Conservation (phyloP, 2,797 vertebrate genomes). For the Notoglanidium macrostoma region DNA sequence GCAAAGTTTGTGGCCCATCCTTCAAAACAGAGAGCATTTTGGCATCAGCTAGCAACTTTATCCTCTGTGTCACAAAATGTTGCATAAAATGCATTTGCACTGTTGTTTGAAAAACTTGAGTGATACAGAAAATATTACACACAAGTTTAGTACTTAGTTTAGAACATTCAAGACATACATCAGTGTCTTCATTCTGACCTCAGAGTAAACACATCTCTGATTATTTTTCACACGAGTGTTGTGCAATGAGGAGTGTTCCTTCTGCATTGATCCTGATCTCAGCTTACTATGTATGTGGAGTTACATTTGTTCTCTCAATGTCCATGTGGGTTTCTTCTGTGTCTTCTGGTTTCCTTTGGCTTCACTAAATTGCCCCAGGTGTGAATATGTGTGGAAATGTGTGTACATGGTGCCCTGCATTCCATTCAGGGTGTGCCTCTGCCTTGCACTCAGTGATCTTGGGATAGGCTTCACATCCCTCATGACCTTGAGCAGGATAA, state of each 20-base stretch:
- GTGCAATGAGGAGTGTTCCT: neutral
- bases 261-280: neutral
- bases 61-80: neutral
- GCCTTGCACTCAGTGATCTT: neutral
- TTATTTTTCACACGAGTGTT: neutral
- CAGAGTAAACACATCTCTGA: neutral
- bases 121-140: neutral
- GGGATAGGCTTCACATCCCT: too few species aligned
- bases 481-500: neutral
- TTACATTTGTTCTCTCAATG: neutral
- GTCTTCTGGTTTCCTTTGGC: too few species aligned
- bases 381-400: neutral
- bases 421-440: neutral
- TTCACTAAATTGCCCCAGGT: neutral
- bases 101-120: neutral
- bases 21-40: slow-evolving; percentile 67
- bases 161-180: neutral
- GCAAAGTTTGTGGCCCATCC: slow-evolving; percentile 76
- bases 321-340: neutral
- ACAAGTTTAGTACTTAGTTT: neutral
- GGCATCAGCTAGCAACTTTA: slow-evolving; percentile 9
- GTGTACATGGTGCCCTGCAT: neutral
- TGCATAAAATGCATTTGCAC: neutral
- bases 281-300: neutral
- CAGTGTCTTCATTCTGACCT: slow-evolving; percentile 17